phyloP scores from a whole-genome alignment of 1,140 invertebrate species.

The Megathymus violae region DNA sequence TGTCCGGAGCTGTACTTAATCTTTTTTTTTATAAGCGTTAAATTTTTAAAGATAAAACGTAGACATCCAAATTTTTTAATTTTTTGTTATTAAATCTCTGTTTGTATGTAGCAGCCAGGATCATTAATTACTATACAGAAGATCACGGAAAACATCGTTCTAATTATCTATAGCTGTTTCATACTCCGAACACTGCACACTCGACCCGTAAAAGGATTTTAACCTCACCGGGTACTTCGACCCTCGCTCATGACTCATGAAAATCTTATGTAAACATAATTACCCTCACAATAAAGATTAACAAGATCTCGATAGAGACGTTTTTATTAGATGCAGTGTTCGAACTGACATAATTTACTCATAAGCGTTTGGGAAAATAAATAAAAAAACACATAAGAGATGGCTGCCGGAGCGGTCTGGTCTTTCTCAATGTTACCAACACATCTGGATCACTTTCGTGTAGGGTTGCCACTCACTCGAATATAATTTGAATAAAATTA shows the following conservation, averaged over 20 bases:
- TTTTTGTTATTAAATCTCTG: too few species aligned
- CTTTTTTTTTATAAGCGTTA: too few species aligned
- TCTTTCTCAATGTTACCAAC: slow-evolving; percentile 42
- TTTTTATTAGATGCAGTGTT: slow-evolving; percentile 43
- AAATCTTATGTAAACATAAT: slow-evolving; percentile 35
- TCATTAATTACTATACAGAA: too few species aligned
- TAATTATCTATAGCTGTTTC: not conserved
- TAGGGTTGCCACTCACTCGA: slow-evolving; percentile 14
- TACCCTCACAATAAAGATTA: slow-evolving; percentile 30
- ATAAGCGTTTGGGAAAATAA: slow-evolving; percentile 45
- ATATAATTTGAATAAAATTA: too few species aligned
- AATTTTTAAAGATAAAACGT: too few species aligned
- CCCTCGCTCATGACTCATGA: slow-evolving; percentile 25
- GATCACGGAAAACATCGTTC: not conserved
- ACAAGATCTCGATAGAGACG: slow-evolving; percentile 39
- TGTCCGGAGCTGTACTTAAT: too few species aligned
- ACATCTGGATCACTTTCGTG: slow-evolving; percentile 46
- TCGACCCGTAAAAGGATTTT: slow-evolving; percentile 16
- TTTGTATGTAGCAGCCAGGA: too few species aligned
- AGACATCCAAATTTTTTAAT: too few species aligned
- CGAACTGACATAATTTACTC: slow-evolving; percentile 48
- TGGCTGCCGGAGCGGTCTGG: slow-evolving; percentile 35
- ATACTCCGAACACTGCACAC: too few species aligned
- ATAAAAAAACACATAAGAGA: slow-evolving; percentile 38
- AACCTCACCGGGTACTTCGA: slow-evolving; percentile 10